These are phyloP conservation scores for Neodon shergylaensis DNA, from an alignment of 2,113 vertebrate genomes.

Conservation along the genomic window DNA sequence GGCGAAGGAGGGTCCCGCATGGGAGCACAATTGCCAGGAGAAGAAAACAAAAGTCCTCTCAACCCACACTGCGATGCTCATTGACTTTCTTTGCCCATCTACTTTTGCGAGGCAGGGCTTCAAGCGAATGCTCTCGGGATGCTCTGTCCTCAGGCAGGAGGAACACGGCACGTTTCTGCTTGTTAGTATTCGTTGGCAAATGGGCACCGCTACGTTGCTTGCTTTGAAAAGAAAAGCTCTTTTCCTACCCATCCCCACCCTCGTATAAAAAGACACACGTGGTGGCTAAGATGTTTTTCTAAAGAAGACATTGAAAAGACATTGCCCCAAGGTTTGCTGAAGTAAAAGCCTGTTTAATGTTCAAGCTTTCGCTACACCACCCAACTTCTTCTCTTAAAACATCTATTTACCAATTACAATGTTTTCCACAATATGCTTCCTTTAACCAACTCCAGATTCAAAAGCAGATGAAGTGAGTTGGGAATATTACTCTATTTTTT, in stretches of 20 bases:
- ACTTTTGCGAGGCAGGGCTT: conserved; percentile 47
- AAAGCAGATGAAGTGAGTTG: conserved; percentile 51
- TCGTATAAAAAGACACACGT: conserved; percentile 75
- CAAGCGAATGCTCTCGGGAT: conserved; percentile 32
- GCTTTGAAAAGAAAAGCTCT: conserved; percentile 82
- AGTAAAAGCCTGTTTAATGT: conserved; percentile 77
- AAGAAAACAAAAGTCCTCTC: neutral
- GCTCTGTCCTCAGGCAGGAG: conserved; percentile 64
- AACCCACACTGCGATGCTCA: neutral
- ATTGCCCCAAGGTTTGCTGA: conserved; percentile 73
- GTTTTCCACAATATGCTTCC: conserved; percentile 71
- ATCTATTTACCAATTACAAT: conserved; percentile 71
- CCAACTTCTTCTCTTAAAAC: neutral
- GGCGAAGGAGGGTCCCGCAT: neutral
- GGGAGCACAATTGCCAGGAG: accelerated
- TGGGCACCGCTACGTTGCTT: conserved; percentile 78
- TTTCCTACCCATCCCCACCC: neutral
- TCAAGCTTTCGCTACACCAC: neutral
- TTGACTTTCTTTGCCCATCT: neutral
- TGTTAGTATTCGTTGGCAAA: conserved; percentile 81
- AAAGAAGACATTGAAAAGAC: conserved; percentile 81
- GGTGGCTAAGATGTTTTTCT: conserved; percentile 74
- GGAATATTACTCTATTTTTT: conserved; percentile 5
- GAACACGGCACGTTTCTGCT: conserved; percentile 69
- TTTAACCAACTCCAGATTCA: conserved; percentile 74